Conservation (phyloP, 1,140 invertebrate species). For the Chionoecetes opilio region DNA sequence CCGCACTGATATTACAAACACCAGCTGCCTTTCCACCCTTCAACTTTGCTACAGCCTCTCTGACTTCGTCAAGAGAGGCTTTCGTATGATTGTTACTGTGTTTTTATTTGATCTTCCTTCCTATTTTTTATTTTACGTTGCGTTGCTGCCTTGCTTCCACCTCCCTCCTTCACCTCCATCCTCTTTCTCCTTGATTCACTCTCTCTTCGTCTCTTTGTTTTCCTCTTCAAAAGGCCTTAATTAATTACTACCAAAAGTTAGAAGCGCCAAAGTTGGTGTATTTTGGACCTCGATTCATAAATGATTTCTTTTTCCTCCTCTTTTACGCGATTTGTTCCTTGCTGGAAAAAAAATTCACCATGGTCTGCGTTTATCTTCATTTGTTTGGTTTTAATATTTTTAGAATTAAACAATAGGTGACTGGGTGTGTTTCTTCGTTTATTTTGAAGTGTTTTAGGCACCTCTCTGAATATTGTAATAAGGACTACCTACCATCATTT, state of each 20-base stretch:
- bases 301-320: background rate
- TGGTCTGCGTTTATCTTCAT: too few relatives aligned
- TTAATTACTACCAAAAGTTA: constrained; percentile 31
- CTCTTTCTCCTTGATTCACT: background rate
- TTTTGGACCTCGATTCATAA: constrained; percentile 31
- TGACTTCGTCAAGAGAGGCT: too few relatives aligned
- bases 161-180: background rate
- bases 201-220: constrained; percentile 18
- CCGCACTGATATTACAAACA: too few relatives aligned
- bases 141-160: background rate
- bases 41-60: background rate
- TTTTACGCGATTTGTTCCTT: background rate
- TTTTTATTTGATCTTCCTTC: background rate
- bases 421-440: too few relatives aligned
- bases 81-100: background rate
- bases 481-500: too few relatives aligned
- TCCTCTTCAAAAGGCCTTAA: constrained; percentile 7
- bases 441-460: too few relatives aligned
- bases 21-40: too few relatives aligned
- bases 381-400: too few relatives aligned
- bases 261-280: background rate
- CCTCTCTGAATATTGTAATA: too few relatives aligned
- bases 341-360: background rate
- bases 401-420: too few relatives aligned
- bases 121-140: background rate